Percentiles rank a stretch among this genome's conserved stretches.
These are phyloP conservation scores for Lagodon rhomboides DNA, from an alignment of 2,797 vertebrate species.

Conservation along the genomic window DNA sequence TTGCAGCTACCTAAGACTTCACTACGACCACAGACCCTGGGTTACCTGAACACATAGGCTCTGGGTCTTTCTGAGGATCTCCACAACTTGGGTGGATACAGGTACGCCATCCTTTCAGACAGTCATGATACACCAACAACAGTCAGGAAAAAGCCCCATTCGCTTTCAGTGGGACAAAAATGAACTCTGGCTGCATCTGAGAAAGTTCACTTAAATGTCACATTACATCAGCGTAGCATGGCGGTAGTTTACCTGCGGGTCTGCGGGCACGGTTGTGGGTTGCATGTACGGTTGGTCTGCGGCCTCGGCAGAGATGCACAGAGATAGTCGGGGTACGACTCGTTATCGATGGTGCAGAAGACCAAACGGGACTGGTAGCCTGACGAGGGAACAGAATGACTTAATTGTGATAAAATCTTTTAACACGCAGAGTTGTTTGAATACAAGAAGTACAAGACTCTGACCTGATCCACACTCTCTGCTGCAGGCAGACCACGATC, in stretches of 20 bases:
- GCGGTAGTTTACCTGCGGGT: slow-evolving; percentile 85
- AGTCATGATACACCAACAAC: slow-evolving; percentile 83
- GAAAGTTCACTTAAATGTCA: background rate
- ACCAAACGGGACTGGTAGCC: slow-evolving; percentile 93
- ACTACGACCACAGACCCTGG: slow-evolving; percentile 45
- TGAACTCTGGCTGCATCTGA: background rate
- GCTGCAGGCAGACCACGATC: slow-evolving; percentile 95
- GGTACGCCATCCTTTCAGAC: slow-evolving; percentile 91
- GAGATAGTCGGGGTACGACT: slow-evolving; percentile 91
- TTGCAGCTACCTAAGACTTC: slow-evolving; percentile 49
- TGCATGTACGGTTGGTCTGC: slow-evolving; percentile 90
- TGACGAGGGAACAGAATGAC: slow-evolving; percentile 55
- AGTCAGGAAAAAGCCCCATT: slow-evolving; percentile 54
- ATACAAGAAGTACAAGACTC: slow-evolving; percentile 35
- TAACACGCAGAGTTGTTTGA: background rate
- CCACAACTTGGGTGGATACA: slow-evolving; percentile 89
- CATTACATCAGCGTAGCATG: background rate
- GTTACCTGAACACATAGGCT: slow-evolving; percentile 90
- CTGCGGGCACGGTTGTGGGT: slow-evolving; percentile 89
- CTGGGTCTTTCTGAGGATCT: slow-evolving; percentile 76
- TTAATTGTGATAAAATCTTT: background rate
- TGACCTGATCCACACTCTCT: slow-evolving; percentile 93
- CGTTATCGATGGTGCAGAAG: slow-evolving; percentile 93
- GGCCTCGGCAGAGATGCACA: slow-evolving; percentile 89
- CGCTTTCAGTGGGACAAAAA: background rate